Base-by-base conservation (phyloP, 1,140 invertebrate species). In the Pemphigus obesinymphae region DNA sequence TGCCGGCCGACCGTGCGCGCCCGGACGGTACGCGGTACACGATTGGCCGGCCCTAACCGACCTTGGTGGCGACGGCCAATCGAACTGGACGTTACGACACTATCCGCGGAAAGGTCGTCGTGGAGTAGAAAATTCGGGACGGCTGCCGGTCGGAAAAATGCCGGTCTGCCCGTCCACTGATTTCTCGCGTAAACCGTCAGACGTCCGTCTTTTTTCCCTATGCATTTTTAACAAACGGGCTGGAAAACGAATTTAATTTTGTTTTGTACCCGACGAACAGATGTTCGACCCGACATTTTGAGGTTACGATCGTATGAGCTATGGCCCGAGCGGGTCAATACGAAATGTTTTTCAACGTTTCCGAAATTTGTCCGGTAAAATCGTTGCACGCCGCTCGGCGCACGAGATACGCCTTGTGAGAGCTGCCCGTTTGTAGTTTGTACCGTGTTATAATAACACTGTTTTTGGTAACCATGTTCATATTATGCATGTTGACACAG, bases 61-160 rank as follows among this genome's bases (percentile, higher is more conserved):
- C 50, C 31, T 78, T 78, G 75, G 7, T 11, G 15, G 0, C 4
- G 11, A 0, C n/a, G 6, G n/a, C 75, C 75, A 78, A 78, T 58
- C 15, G 31, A 2, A 0, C 6, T 0, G 0, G 37, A n/a, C n/a
- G 31, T 55, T 26, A 78, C 10, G n/a, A 13, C 13, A 8, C 0
- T 7, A 2, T 2, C 10, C 11, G 1, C 34, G n/a, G 20, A 61
- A 40, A 55, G 53, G 55, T 61, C 37, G 20, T 78, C 75, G 40
- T 78, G 75, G 75, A 78, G 34, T 17, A 78, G 13, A 78, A 78
- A 78, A 78, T 40, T 0, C 13, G 31, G 20, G 61, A 23, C 53
- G 53, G 23, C n/a, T n/a, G n/a, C n/a, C 29, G 15, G 29, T 13
- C 11, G 23, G 29, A 10, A 68, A 68, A 68, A 40, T 34, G 34